A percentile compares a stretch with the other conserved stretches of the same genome.
phyloP scores from a whole-genome alignment of 2,113 vertebrate genomes.

The Alethe castanea region DNA sequence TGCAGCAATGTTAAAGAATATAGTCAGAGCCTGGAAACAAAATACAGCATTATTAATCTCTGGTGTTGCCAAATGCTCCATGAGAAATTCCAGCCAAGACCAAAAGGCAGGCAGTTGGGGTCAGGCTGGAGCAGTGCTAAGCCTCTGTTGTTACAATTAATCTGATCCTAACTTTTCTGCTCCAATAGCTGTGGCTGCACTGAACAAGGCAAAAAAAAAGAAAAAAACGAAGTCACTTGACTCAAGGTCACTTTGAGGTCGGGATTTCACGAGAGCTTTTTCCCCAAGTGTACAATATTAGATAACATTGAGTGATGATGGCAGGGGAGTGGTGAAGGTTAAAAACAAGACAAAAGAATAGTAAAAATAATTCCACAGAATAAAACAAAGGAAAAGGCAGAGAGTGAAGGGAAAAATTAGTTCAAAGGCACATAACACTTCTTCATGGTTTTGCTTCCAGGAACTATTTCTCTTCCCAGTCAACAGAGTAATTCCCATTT shows the following conservation, averaged over 20 bases:
- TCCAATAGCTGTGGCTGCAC: neutral
- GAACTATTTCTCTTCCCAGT: neutral
- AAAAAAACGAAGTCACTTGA: neutral
- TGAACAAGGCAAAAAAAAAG: neutral
- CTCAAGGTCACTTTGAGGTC: neutral
- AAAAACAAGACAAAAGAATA: neutral
- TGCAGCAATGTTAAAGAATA: constrained; percentile 12
- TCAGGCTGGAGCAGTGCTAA: constrained; percentile 68
- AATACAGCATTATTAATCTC: neutral
- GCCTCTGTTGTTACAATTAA: constrained; percentile 26
- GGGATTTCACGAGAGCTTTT: neutral
- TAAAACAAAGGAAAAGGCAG: neutral
- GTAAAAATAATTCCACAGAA: constrained; percentile 3
- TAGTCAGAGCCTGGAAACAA: neutral
- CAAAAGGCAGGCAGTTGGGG: constrained; percentile 23
- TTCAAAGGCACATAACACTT: neutral
- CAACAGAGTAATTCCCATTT: neutral
- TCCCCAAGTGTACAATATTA: neutral
- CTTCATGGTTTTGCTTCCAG: neutral
- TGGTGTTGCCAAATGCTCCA: neutral
- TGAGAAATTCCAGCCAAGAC: neutral
- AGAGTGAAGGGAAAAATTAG: neutral
- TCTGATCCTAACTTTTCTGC: neutral
- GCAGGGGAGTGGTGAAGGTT: constrained; percentile 13
- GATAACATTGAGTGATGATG: accelerated